phyloP scores from a whole-genome alignment of 2,113 vertebrate genomes.

The Eulemur macaco region DNA sequence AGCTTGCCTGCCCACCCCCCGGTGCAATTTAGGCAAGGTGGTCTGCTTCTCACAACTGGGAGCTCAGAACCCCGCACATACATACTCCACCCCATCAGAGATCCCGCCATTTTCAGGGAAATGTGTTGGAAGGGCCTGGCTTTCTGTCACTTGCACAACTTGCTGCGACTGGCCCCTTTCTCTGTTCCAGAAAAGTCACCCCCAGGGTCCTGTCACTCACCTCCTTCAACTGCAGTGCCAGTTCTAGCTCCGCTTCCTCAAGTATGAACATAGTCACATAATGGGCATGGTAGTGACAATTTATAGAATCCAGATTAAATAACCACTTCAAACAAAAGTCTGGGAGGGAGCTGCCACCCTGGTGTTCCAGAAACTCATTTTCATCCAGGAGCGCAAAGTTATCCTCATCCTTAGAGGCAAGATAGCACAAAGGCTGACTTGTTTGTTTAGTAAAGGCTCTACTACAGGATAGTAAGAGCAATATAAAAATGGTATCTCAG shows the following conservation, averaged over 20 bases:
- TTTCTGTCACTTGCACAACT: background rate
- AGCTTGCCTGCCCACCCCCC: no score
- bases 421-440: background rate
- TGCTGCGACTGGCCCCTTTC: background rate
- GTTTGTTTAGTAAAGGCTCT: background rate
- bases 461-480: background rate
- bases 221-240: background rate
- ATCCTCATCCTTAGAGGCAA: background rate
- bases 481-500: background rate
- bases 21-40: background rate
- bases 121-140: background rate
- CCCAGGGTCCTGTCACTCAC: background rate
- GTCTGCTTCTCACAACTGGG: background rate
- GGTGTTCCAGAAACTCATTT: background rate
- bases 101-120: background rate
- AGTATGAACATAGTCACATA: background rate
- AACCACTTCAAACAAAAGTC: background rate
- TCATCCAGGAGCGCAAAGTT: background rate
- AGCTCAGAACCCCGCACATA: background rate
- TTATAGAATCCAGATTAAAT: background rate
- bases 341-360: background rate
- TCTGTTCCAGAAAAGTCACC: background rate
- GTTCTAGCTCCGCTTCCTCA: background rate
- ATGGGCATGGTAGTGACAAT: background rate
- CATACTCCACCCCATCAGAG: background rate